Conservation (phyloP, 2,797 vertebrate genomes). For the Sylvia borin region DNA sequence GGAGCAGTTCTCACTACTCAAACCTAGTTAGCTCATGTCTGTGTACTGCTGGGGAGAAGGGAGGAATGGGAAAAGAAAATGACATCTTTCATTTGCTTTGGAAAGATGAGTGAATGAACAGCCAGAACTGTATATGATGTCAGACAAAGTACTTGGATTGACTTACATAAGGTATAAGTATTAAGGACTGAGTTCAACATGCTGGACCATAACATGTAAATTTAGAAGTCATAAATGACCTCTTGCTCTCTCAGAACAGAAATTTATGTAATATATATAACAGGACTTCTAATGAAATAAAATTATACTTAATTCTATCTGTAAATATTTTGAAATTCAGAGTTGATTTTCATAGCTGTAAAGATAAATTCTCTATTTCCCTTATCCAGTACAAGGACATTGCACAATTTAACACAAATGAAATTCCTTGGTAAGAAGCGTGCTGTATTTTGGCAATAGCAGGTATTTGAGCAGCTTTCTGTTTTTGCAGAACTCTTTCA, state of each 20-base stretch:
- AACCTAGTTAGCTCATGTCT: neutral
- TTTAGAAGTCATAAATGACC: neutral
- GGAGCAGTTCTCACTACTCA: neutral
- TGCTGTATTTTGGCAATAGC: neutral
- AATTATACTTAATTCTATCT: neutral
- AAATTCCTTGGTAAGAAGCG: neutral
- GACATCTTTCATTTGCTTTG: neutral
- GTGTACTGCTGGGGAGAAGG: neutral
- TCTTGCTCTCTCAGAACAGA: neutral
- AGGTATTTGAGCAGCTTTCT: conserved; percentile 18
- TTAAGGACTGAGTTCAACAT: neutral
- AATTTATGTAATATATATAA: neutral
- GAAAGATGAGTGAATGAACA: neutral
- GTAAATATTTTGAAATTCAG: neutral
- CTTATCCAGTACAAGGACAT: neutral
- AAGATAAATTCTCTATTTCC: neutral
- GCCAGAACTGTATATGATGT: neutral
- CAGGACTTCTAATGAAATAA: neutral
- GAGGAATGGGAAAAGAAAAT: neutral
- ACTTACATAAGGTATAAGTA: fast-evolving
- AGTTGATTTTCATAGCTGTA: neutral
- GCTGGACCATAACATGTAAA: neutral
- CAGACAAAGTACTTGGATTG: neutral
- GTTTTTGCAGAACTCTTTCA: neutral
- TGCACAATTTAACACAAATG: neutral